These are phyloP conservation scores for Parapristionchus giblindavisi DNA, from an alignment of 2,888 invertebrate species.

Conservation along the genomic window DNA sequence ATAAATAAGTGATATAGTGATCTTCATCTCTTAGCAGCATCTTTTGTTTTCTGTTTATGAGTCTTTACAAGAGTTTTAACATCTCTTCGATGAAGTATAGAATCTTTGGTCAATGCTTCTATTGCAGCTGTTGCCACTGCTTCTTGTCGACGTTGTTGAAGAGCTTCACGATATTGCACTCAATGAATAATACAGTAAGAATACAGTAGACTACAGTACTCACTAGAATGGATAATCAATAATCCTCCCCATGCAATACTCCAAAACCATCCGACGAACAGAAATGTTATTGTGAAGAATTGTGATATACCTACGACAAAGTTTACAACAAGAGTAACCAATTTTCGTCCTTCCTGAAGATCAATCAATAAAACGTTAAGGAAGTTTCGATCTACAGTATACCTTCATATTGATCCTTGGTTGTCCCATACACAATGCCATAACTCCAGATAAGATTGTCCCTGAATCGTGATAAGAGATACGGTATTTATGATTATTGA, in stretches of 20 bases:
- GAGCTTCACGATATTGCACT: constrained; percentile 70
- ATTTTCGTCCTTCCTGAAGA: constrained; percentile 58
- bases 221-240: constrained; percentile 87
- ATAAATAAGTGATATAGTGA: too few relatives aligned
- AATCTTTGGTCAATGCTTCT: constrained; percentile 69
- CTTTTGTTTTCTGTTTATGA: constrained; percentile 56
- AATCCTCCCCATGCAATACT: constrained; percentile 96
- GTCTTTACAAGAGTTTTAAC: constrained; percentile 65
- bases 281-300: constrained; percentile 90
- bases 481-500: neutral
- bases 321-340: constrained; percentile 80
- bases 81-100: constrained; percentile 68
- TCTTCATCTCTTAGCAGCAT: constrained; percentile 45
- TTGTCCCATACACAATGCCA: constrained; percentile 87
- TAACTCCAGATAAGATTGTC: constrained; percentile 86
- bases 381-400: constrained; percentile 72
- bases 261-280: constrained; percentile 90
- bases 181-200: constrained; percentile 14
- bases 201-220: too few relatives aligned
- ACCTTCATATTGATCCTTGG: constrained; percentile 86
- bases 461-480: too few relatives aligned
- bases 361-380: neutral
- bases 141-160: constrained; percentile 68
- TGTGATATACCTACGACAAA: constrained; percentile 86
- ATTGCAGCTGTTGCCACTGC: constrained; percentile 69